Conservation (phyloP, 2,888 invertebrate genomes). For the Bhutanitis thaidina region DNA sequence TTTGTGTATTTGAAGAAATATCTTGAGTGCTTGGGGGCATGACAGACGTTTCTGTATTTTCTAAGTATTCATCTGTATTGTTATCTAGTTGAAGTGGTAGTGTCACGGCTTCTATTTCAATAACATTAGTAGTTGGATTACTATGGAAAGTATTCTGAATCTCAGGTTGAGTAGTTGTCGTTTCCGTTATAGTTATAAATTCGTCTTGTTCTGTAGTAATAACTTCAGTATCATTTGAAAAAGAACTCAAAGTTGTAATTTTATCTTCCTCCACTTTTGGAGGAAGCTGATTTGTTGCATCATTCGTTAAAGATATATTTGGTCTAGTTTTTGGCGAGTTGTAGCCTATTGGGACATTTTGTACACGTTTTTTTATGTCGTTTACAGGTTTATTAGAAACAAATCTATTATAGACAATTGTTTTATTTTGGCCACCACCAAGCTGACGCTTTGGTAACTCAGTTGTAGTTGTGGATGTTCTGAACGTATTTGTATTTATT, state of each 20-base stretch:
- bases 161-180: slow-evolving; percentile 38
- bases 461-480: slow-evolving; percentile 57
- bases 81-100: slow-evolving; percentile 52
- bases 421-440: slow-evolving; percentile 47
- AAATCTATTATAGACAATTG: slow-evolving; percentile 52
- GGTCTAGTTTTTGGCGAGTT: slow-evolving; percentile 34
- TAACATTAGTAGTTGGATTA: slow-evolving; percentile 39
- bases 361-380: slow-evolving; percentile 60
- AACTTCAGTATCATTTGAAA: slow-evolving; percentile 18
- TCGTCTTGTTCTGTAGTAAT: slow-evolving; percentile 50
- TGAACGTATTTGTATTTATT: slow-evolving; percentile 66
- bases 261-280: slow-evolving; percentile 40
- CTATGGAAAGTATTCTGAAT: slow-evolving; percentile 26
- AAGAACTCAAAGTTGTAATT: slow-evolving; percentile 17
- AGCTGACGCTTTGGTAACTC: slow-evolving; percentile 41
- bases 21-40: slow-evolving; percentile 50
- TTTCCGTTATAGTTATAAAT: slow-evolving; percentile 54
- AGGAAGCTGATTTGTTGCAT: slow-evolving; percentile 24
- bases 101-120: slow-evolving; percentile 48
- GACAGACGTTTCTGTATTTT: slow-evolving; percentile 50
- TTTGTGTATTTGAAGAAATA: slow-evolving; percentile 35
- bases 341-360: slow-evolving; percentile 67
- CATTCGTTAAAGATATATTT: slow-evolving; percentile 25
- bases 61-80: slow-evolving; percentile 64
- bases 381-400: slow-evolving; percentile 45